phyloP scores from a whole-genome alignment of 1,140 invertebrate genomes.

The Ceratina australensis region DNA sequence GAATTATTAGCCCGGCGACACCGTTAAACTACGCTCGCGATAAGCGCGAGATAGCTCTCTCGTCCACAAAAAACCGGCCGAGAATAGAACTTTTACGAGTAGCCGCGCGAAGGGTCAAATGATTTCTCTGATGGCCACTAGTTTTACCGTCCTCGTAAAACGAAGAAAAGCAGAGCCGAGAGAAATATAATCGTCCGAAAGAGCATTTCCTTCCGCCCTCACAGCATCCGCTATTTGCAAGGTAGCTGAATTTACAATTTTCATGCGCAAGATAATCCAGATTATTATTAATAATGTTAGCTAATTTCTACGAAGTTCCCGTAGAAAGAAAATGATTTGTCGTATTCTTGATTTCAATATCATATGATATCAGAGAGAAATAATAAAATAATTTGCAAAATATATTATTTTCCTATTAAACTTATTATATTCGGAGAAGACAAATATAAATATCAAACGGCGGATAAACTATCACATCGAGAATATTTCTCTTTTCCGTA shows the following conservation, averaged over 20 bases:
- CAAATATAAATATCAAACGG: too few species aligned
- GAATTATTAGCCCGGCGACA: constrained; percentile 10
- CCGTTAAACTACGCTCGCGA: constrained; percentile 10
- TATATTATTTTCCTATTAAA: not conserved
- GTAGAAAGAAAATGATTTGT: too few species aligned
- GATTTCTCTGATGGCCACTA: constrained; percentile 15
- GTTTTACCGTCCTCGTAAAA: constrained; percentile 17
- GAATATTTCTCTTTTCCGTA: not conserved
- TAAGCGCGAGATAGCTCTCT: not conserved
- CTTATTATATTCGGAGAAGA: too few species aligned
- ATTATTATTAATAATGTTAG: too few species aligned
- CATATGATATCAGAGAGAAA: too few species aligned
- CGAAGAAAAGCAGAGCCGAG: not conserved
- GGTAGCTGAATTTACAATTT: too few species aligned
- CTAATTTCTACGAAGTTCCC: too few species aligned
- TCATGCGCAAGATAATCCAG: too few species aligned
- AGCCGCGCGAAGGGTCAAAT: constrained; percentile 2
- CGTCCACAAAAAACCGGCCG: not conserved
- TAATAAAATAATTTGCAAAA: too few species aligned
- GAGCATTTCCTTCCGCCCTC: not conserved
- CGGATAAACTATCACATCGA: not conserved
- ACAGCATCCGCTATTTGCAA: too few species aligned
- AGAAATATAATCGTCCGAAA: constrained; percentile 1
- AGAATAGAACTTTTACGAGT: constrained; percentile 11
- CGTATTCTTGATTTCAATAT: too few species aligned